Conservation (phyloP, 2,888 invertebrate species). For the Lasioglossum figueresi region DNA sequence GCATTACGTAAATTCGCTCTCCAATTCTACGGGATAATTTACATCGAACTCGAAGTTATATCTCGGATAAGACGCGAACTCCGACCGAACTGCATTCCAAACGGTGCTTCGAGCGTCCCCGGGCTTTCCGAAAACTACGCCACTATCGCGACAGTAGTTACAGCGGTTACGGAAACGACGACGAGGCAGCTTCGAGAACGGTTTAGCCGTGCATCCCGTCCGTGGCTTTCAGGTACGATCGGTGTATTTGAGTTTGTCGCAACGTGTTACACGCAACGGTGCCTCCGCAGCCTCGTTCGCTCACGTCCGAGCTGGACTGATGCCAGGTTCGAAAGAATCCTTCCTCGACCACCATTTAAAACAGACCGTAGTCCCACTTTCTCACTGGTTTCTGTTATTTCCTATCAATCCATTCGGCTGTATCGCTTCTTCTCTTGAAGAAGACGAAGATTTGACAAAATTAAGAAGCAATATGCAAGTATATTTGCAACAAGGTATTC, state of each 20-base stretch:
- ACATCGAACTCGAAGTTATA: constrained; percentile 54
- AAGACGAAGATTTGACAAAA: neutral
- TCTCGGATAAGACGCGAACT: constrained; percentile 58
- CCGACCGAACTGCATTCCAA: constrained; percentile 49
- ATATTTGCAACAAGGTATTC: neutral
- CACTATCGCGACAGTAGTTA: constrained; percentile 56
- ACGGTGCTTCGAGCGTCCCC: constrained; percentile 45
- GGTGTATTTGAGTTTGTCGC: constrained; percentile 74
- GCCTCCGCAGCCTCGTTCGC: constrained; percentile 39
- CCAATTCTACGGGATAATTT: constrained; percentile 48
- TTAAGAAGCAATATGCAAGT: neutral
- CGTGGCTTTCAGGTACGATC: constrained; percentile 55
- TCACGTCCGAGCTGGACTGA: constrained; percentile 69
- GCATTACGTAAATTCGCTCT: constrained; percentile 51
- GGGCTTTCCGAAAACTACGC: constrained; percentile 43
- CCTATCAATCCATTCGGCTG: neutral
- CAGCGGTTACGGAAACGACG: constrained; percentile 62
- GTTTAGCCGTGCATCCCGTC: constrained; percentile 52
- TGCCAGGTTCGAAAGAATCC: constrained; percentile 76
- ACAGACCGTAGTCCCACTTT: constrained; percentile 73
- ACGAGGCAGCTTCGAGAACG: constrained; percentile 53
- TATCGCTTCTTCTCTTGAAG: neutral
- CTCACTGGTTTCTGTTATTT: constrained; percentile 33
- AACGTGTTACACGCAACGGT: constrained; percentile 71
- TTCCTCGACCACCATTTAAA: constrained; percentile 72